Evolutionary conservation across 1,140 invertebrate genomes (phyloP).

Genomic region (Heliconius nattereri): DNA sequence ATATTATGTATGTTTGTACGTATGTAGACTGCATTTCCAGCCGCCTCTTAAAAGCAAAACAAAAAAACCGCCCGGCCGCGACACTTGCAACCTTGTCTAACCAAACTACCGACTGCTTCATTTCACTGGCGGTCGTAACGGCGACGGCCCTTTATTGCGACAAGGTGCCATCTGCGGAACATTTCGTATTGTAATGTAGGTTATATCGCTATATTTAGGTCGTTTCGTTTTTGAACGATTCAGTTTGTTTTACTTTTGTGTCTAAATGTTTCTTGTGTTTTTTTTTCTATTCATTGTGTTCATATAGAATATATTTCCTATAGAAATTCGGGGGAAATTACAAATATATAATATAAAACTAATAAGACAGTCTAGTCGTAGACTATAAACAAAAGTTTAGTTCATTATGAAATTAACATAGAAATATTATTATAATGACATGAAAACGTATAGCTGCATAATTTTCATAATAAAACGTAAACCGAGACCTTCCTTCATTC

Average conservation of each 20-base stretch:
- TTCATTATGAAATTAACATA: not conserved
- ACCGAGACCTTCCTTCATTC: not conserved
- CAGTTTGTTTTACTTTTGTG: slow-evolving; percentile 48
- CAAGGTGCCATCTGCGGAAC: slow-evolving; percentile 58
- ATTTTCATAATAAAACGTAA: not conserved
- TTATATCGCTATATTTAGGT: slow-evolving; percentile 70
- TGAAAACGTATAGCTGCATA: not conserved
- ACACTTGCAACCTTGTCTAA: slow-evolving; percentile 68
- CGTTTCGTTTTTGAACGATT: slow-evolving; percentile 47
- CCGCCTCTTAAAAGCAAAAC: slow-evolving; percentile 61
- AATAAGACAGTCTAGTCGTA: no score
- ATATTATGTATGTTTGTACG: slow-evolving; percentile 24
- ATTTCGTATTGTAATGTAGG: slow-evolving; percentile 63
- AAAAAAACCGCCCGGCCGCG: slow-evolving; percentile 58
- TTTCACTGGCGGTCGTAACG: slow-evolving; percentile 48
- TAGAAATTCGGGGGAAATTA: not conserved
- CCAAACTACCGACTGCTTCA: slow-evolving; percentile 46
- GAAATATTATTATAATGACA: not conserved
- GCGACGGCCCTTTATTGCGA: slow-evolving; percentile 52
- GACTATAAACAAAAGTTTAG: not conserved
- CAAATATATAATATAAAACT: not conserved
- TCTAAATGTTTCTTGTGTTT: not conserved
- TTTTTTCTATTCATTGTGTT: not conserved
- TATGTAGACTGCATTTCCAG: slow-evolving; percentile 65
- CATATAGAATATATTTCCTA: not conserved